Conservation (phyloP, 2,888 invertebrate species). For the Hemithea aestivaria region DNA sequence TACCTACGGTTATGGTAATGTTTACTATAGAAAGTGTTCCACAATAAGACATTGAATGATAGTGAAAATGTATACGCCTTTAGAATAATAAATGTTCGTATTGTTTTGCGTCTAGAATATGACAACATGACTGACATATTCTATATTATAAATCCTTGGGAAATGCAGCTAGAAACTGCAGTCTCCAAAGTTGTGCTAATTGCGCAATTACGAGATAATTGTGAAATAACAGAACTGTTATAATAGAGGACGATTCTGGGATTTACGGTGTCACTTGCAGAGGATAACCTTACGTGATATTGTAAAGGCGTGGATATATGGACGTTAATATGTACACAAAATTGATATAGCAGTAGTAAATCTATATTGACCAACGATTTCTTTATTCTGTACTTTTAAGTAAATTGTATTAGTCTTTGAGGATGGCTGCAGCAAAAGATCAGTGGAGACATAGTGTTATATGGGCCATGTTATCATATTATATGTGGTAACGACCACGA, state of each 20-base stretch:
- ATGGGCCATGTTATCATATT: too few relatives aligned
- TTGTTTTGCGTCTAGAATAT: slow-evolving; percentile 33
- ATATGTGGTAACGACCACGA: too few relatives aligned
- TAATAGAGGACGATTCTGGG: slow-evolving; percentile 3
- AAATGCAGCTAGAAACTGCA: slow-evolving; percentile 27
- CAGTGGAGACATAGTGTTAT: too few relatives aligned
- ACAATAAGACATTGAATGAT: slow-evolving; percentile 69
- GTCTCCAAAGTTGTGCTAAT: slow-evolving; percentile 5
- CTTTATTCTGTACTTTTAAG: too few relatives aligned
- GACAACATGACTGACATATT: slow-evolving; percentile 20
- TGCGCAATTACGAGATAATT: slow-evolving; percentile 10
- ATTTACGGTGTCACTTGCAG: slow-evolving; percentile 8
- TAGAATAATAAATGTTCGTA: slow-evolving; percentile 54
- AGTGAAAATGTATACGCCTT: slow-evolving; percentile 60
- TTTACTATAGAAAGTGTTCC: slow-evolving; percentile 68
- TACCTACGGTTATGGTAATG: slow-evolving; percentile 43
- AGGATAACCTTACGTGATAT: too few relatives aligned
- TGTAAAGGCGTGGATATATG: too few relatives aligned
- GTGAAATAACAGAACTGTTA: slow-evolving; percentile 8
- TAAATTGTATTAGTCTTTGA: too few relatives aligned
- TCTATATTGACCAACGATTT: too few relatives aligned
- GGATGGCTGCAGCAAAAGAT: too few relatives aligned
- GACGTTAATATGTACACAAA: too few relatives aligned
- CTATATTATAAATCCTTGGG: slow-evolving; percentile 6
- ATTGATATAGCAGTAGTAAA: too few relatives aligned